A percentile compares a stretch with the other conserved stretches of the same genome.
Conservation (phyloP, 2,797 vertebrate species). For the Distichodus sexfasciatus region DNA sequence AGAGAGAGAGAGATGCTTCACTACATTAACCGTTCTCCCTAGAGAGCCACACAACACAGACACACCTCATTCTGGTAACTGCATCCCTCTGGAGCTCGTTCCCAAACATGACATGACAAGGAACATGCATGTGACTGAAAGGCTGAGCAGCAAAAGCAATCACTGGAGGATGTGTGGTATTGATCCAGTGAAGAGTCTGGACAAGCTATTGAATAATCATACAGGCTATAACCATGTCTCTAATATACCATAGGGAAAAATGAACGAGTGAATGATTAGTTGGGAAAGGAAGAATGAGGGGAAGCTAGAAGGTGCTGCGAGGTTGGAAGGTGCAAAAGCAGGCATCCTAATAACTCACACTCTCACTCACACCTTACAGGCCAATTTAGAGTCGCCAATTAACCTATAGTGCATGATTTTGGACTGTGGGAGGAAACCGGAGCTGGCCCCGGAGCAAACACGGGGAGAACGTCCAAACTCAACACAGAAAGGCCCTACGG, state of each 20-base stretch:
- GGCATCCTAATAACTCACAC: too few relatives aligned
- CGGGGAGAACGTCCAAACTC: too few relatives aligned
- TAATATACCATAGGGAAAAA: slow-evolving; percentile 4
- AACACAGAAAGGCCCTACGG: too few relatives aligned
- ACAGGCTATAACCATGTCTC: slow-evolving; percentile 28
- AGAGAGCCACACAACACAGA: background rate
- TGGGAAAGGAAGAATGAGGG: too few relatives aligned
- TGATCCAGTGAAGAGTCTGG: slow-evolving; percentile 25
- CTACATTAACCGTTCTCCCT: background rate
- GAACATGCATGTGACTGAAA: slow-evolving; percentile 39
- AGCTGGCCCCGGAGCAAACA: too few relatives aligned
- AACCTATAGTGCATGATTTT: too few relatives aligned
- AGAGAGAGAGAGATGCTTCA: background rate
- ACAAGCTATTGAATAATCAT: slow-evolving; percentile 39
- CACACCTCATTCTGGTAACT: slow-evolving; percentile 24
- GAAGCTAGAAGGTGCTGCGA: too few relatives aligned
- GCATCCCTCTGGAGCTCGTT: slow-evolving; percentile 11
- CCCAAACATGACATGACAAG: slow-evolving; percentile 27
- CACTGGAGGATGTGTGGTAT: slow-evolving; percentile 23
- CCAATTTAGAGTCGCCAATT: too few relatives aligned
- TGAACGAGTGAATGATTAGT: background rate
- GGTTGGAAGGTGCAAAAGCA: too few relatives aligned
- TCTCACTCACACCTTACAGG: too few relatives aligned
- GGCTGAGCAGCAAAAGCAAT: slow-evolving; percentile 6
- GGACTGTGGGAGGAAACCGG: too few relatives aligned